These are phyloP conservation scores for Tinea pellionella DNA, from an alignment of 2,888 invertebrate species.

Conservation along the genomic window DNA sequence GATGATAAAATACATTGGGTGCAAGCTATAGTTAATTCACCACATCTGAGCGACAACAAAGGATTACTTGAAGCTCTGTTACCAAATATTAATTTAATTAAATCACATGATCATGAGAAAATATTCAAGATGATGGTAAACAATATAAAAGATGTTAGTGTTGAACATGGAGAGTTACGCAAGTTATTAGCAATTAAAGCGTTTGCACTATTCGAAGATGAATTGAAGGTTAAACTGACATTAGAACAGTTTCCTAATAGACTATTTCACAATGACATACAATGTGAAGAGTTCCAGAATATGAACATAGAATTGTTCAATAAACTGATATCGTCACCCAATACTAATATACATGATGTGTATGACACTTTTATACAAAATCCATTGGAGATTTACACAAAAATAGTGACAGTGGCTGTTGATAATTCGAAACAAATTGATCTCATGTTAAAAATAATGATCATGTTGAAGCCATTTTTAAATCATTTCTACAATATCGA, in stretches of 20 bases:
- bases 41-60: conserved; percentile 33
- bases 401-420: conserved; percentile 40
- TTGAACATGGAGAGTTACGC: conserved; percentile 25
- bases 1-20: conserved; percentile 38
- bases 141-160: conserved; percentile 23
- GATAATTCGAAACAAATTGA: conserved; percentile 40
- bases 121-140: conserved; percentile 31
- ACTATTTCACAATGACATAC: conserved; percentile 29
- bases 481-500: conserved; percentile 42
- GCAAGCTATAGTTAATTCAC: conserved; percentile 37
- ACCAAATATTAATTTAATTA: conserved; percentile 29
- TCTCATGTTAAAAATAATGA: conserved; percentile 44
- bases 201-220: conserved; percentile 33
- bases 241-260: conserved; percentile 35
- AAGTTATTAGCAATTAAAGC: conserved; percentile 31
- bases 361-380: conserved; percentile 46
- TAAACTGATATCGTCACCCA: conserved; percentile 35
- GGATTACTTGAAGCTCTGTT: conserved; percentile 30
- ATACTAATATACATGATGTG: conserved; percentile 36
- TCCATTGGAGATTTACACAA: conserved; percentile 37
- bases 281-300: conserved; percentile 29
- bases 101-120: conserved; percentile 31
- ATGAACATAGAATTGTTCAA: conserved; percentile 46
- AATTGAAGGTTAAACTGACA: conserved; percentile 33
- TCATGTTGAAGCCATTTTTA: conserved; percentile 35